Conservation (phyloP, 1,140 invertebrate species). For the Nymphalis io region DNA sequence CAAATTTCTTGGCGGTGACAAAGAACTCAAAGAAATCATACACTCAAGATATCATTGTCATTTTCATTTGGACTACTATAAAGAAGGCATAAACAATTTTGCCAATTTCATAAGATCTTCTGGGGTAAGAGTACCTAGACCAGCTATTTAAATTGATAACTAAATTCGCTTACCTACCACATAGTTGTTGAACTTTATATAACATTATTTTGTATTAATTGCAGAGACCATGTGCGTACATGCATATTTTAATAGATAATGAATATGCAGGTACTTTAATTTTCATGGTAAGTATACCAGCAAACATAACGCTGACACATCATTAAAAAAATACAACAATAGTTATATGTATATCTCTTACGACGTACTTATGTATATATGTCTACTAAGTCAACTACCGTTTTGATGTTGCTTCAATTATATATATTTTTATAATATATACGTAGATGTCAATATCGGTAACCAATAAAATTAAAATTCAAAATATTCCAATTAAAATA, state of each 20-base stretch:
- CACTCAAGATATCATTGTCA: constrained; percentile 66
- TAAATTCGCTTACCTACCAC: background rate
- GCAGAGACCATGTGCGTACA: constrained; percentile 78
- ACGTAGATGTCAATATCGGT: no score
- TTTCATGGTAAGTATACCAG: constrained; percentile 70
- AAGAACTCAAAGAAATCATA: constrained; percentile 67
- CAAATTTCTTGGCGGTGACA: constrained; percentile 71
- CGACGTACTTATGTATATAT: no score
- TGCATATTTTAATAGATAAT: constrained; percentile 71
- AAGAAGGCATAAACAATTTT: constrained; percentile 64
- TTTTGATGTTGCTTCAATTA: no score
- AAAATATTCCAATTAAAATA: background rate
- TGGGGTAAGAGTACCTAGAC: constrained; percentile 48
- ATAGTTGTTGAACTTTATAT: background rate
- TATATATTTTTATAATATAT: no score
- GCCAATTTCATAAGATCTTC: constrained; percentile 53
- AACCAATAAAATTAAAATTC: no score
- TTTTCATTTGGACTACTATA: constrained; percentile 64
- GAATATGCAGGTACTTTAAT: constrained; percentile 72
- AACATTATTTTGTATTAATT: constrained; percentile 44
- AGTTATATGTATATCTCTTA: no score
- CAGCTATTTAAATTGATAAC: constrained; percentile 1
- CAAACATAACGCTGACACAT: background rate
- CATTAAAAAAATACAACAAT: no score
- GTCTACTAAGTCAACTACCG: no score